Base-by-base conservation (phyloP, 2,888 invertebrate species). In the Drosophila nr. perissopoda region DNA sequence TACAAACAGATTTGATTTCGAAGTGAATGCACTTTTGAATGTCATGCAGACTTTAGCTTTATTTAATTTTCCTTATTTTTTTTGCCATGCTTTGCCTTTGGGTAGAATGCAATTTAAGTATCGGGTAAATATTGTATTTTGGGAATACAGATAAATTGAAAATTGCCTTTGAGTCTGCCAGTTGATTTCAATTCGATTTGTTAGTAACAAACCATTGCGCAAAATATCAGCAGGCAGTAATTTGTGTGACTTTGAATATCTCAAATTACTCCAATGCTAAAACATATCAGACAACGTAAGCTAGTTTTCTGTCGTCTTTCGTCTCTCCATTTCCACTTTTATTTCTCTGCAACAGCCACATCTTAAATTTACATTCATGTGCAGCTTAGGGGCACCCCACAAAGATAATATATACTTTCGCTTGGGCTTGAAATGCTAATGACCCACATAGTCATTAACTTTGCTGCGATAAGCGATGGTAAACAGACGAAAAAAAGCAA, bases 401-500 rank as follows among this genome's bases (percentile, higher is more conserved):
- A 42, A 29, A 38, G 18, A 29, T 25, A n/a, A n/a, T 18, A 25
- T 34, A 18, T 49, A 61, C 57, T 64, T 75, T 72, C 60, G 34
- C 40, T 46, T 38, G 58, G 40, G 71, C 82, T 63, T 72, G 48
- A 76, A 85, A 84, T 85, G 84, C 85, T 85, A 85, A 85, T 85
- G 87, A 81, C 87, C 87, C 83, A 84, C 85, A 85, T 81, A 83
- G 87, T 85, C 87, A 87, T 87, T 85, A 85, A 83, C 83, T 85
- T 85, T 31, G 81, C 79, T 66, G 81, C 80, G 83, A 87, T 87
- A 87, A 87, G 81, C 84, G 74, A 18, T 64, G 57, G 33, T 29
- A 63, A 76, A 83, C 73, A 69, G 64, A 68, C 54, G 65, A 53
- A 38, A 29, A 36, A 60, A 46, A 31, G 36, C 5, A 31, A 10